Evolutionary conservation across 2,113 vertebrate species (phyloP), one percentile per base, ranked within the genome.

Genomic region (Shinisaurus crocodilurus): DNA sequence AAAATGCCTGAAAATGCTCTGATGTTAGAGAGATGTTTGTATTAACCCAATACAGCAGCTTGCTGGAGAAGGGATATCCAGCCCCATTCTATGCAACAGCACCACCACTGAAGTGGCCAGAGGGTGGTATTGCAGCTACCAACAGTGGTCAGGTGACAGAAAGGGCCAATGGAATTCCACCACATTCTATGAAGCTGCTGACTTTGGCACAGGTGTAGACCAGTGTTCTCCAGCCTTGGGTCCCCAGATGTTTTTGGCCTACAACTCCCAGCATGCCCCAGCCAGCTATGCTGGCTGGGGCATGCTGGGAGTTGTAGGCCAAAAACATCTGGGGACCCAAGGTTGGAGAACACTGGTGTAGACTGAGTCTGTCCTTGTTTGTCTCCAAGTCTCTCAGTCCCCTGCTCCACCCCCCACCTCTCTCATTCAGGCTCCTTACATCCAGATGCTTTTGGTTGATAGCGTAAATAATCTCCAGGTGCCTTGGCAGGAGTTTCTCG

Each of bases 361-460:
- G 57, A 48, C 18, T n/a, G 27, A 37, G 1, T 13, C 9, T 20
- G 75, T n/a, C 3, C 34, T 16, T 0, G 48, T 70, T 79, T 70
- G 1, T 54, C 40, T 76, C 60, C 79, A 5, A 45, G 0, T 1
- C 15, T 69, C 27, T 79, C 65, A 37, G 37, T 20, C 40, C 50
- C 10, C 34, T n/a, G 5, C 29, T 20, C 20, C 54, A 15, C 6
- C 3, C 23, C 32, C 65, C 15, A 32, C 16, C 40, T 29, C 1
- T 34, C 63, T 18, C 9, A 65, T 82, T 48, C 16, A 75, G 12
- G 6, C 40, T 37, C 2, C 96, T 97, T 94, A 99, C 98, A 0
- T 98, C 97, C 54, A 99, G 95, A 91, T 98, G 98, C 89, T 95
- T 97, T 63, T 97, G 97, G 95, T 98, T 99, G 95, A 98, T 97